A percentile compares a stretch with the other conserved stretches of the same genome.
phyloP scores from a whole-genome alignment of 2,888 invertebrate genomes.

The Folsomia manolachei region DNA sequence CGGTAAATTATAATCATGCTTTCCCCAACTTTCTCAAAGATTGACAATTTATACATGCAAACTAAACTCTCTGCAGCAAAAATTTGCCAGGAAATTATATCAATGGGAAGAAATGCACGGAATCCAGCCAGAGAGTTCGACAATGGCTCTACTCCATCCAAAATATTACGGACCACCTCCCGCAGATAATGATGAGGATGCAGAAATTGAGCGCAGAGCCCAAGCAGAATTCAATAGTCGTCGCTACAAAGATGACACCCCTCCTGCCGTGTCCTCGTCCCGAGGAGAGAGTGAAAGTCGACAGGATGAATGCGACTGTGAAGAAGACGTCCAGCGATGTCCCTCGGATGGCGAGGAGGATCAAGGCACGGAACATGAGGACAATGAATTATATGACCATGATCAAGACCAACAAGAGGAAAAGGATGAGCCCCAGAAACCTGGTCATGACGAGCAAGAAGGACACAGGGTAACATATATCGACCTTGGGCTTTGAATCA shows the following conservation, averaged over 20 bases:
- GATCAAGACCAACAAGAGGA: too few species aligned
- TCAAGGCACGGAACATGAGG: constrained; percentile 10
- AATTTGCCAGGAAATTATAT: constrained; percentile 83
- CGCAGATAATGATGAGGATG: constrained; percentile 8
- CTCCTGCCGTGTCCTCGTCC: not conserved
- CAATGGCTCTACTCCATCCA: constrained; percentile 72
- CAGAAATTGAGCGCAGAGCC: not conserved
- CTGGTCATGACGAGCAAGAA: not conserved
- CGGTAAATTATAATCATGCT: not conserved
- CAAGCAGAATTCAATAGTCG: not conserved
- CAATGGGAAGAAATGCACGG: constrained; percentile 84
- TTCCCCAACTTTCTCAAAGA: not conserved
- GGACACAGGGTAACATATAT: not conserved
- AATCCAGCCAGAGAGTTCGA: constrained; percentile 79
- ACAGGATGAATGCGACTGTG: constrained; percentile 21
- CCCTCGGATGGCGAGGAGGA: not conserved
- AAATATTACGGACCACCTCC: constrained; percentile 52
- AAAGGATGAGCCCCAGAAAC: not conserved
- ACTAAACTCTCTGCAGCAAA: constrained; percentile 58
- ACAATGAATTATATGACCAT: too few species aligned
- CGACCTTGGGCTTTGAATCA: too few species aligned
- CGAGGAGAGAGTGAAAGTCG: constrained; percentile 8
- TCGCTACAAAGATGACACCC: not conserved
- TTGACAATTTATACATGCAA: not conserved
- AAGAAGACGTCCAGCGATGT: constrained; percentile 11